Evolutionary conservation across 2,888 invertebrate genomes (phyloP).

Genomic region (Synergus umbraculus): DNA sequence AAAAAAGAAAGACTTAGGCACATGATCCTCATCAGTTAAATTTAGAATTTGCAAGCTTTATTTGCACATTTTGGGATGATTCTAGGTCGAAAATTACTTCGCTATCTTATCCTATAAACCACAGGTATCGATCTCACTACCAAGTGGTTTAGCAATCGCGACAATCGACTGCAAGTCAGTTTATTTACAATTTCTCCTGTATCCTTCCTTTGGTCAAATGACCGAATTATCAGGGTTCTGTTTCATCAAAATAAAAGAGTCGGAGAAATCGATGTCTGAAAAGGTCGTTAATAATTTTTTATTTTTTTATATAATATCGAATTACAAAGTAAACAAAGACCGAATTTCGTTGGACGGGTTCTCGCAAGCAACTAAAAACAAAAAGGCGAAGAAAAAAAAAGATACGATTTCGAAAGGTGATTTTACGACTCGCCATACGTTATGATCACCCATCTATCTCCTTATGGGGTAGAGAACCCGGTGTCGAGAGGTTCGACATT

Average conservation of each 20-base stretch:
- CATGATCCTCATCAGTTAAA: too few relatives aligned
- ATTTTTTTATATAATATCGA: background rate
- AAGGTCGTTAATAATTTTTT: background rate
- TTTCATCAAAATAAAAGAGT: conserved; percentile 1
- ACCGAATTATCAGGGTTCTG: background rate
- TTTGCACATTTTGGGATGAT: background rate
- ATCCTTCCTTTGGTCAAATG: conserved; percentile 2
- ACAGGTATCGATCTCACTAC: conserved; percentile 11
- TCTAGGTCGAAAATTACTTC: conserved; percentile 2
- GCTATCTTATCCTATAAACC: conserved; percentile 18
- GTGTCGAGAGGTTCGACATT: conserved; percentile 60
- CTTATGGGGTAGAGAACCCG: conserved; percentile 66
- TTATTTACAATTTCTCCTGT: conserved; percentile 16
- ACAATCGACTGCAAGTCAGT: conserved; percentile 11
- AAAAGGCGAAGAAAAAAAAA: conserved; percentile 39
- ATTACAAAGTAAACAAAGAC: background rate
- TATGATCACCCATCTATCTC: conserved; percentile 59
- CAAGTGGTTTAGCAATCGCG: conserved; percentile 9
- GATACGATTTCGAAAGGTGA: conserved; percentile 25
- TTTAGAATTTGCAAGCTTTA: too few relatives aligned
- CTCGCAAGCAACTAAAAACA: conserved; percentile 17
- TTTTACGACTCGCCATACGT: conserved; percentile 47
- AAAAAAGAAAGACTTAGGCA: background rate
- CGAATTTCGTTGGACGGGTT: background rate
- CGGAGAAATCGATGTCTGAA: background rate